Percentiles rank a stretch among this genome's conserved stretches.
These are phyloP conservation scores for Cossypha dichroa DNA, from an alignment of 2,797 vertebrate species.

Conservation along the genomic window DNA sequence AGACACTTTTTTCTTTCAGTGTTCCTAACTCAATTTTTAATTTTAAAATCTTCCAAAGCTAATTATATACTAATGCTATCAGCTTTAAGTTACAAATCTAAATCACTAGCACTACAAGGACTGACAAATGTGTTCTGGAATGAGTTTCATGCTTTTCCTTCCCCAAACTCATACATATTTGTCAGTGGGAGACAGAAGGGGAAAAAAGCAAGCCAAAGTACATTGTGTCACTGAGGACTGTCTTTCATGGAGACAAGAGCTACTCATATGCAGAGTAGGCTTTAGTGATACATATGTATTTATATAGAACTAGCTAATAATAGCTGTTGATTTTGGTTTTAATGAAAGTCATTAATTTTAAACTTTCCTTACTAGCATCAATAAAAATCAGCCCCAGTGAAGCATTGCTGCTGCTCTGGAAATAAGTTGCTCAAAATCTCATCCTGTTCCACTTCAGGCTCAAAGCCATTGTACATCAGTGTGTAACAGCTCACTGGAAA, in stretches of 20 bases:
- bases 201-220: background rate
- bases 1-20: background rate
- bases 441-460: background rate
- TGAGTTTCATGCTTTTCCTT: background rate
- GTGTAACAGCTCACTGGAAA: background rate
- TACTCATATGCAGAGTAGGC: background rate
- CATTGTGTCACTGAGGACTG: background rate
- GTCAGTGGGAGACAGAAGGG: background rate
- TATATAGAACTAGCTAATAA: background rate
- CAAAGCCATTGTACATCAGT: background rate
- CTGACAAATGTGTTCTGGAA: background rate
- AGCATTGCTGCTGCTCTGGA: background rate
- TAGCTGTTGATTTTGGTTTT: background rate
- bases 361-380: background rate
- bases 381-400: background rate
- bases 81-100: slow-evolving; percentile 20
- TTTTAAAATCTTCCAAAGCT: slow-evolving; percentile 20
- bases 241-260: background rate
- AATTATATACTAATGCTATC: background rate
- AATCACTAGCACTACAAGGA: background rate
- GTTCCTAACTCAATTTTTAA: slow-evolving; percentile 27
- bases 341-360: background rate
- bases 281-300: background rate
- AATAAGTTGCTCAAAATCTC: background rate
- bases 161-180: background rate